Base-by-base conservation (phyloP, 2,888 invertebrate species). In the Lepidochrysops patricia region DNA sequence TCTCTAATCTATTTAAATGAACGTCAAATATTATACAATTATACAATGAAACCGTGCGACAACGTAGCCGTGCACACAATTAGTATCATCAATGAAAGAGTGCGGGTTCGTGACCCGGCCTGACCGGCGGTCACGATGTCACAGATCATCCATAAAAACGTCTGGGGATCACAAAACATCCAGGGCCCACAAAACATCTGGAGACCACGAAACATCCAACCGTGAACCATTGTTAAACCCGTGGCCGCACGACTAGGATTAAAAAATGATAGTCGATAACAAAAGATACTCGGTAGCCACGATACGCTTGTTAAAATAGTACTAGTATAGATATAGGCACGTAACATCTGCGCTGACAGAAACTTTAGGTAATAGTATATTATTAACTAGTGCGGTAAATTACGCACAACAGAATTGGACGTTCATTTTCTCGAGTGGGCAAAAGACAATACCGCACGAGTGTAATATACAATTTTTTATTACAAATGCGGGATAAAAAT, bases 31-130 rank as follows among this genome's bases (percentile, higher is more conserved):
- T n/a, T n/a, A n/a, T n/a, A n/a, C n/a, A n/a, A n/a, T n/a, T n/a
- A n/a, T n/a, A n/a, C n/a, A n/a, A n/a, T n/a, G n/a, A 19, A 15
- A 27, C 15, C 12, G 32, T 32, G 29, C 4, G 4, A 9, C 26
- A 29, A 58, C 58, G 23, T 52, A 4, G 12, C 6, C 19, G 12
- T 2, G 7, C 43, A 43, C 6, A 35, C 27, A 29, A 27, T 52
- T 15, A 25, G 29, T 29, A 4, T 34, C 50, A 26, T 15, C 13
- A 27, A 27, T 57, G 64, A 43, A 43, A 43, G 72, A 69, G 74
- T 72, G 66, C 57, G 70, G 70, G 67, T 72, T 82, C 88, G 88
- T 88, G 88, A 86, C 83, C 82, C 72, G 75, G 64, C 66, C 71
- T 73, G 73, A 73, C 72, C 74, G 70, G 68, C 74, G 73, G 74